Base-by-base conservation (phyloP, 1,140 invertebrate species). In the Zelostemma sp. region DNA sequence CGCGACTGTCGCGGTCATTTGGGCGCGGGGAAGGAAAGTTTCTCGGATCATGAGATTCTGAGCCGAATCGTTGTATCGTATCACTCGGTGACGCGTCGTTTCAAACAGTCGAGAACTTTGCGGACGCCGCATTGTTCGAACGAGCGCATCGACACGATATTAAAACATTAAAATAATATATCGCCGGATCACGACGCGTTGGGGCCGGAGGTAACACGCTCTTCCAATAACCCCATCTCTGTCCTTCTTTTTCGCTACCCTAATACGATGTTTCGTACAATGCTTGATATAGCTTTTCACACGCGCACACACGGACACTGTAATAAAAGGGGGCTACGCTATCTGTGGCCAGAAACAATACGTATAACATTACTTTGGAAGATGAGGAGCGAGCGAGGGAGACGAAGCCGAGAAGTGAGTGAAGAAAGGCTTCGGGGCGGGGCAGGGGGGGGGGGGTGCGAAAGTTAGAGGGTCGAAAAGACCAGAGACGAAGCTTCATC, bases 151-250 rank as follows among this genome's bases (percentile, higher is more conserved):
- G 80, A 84, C 82, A 80, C 81, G 82, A 84, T 84, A 84, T 84
- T 84, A 83, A 84, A 84, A 84, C 82, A 84, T 84, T 82, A 83
- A 84, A 83, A 81, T 84, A 82, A 84, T 79, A 79, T 84, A 83
- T 81, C 54, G 77, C 57, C 71, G 62, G 58, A 69, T 78, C 75
- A 75, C 72, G 74, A 78, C 74, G 77, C 74, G 75, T 73, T 18
- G 48, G 38, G 48, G 59, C 53, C 73, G 68, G 65, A 70, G 73
- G 79, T 81, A 79, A 82, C 78, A 76, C 74, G 63, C 62, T 76
- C 73, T 73, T 76, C 60, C 76, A 78, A 74, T 76, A 76, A 70
- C 46, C 65, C 66, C 54, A 55, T 66, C 60, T 28, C 49, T 62
- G 18, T 56, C 54, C 63, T 60, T 53, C 59, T 65, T 66, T 55